phyloP scores from a whole-genome alignment of 2,113 vertebrate species.

The Myrmophylax atrothorax region DNA sequence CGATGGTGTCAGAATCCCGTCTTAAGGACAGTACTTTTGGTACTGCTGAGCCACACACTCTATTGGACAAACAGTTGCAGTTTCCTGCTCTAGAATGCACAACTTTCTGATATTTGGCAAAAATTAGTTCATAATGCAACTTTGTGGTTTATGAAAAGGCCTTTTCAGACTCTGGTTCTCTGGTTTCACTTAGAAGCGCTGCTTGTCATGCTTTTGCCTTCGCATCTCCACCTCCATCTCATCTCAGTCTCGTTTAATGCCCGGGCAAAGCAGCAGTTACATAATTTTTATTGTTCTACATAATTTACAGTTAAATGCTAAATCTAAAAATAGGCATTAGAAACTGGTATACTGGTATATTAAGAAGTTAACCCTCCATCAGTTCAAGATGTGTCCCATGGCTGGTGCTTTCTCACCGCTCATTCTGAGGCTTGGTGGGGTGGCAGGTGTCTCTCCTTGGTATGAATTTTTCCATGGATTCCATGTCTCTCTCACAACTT shows the following conservation, averaged over 20 bases:
- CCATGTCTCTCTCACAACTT: background rate
- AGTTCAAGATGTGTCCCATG: rapidly evolving
- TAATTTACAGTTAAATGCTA: background rate
- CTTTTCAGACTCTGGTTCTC: background rate
- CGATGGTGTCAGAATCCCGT: background rate
- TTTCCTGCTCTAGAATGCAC: background rate
- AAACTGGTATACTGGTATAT: background rate
- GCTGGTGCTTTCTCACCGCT: background rate
- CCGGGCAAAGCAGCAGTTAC: background rate
- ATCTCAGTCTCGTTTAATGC: background rate
- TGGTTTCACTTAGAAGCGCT: background rate
- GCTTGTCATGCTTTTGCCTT: background rate
- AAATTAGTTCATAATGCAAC: background rate
- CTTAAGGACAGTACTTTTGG: background rate
- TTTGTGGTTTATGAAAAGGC: background rate
- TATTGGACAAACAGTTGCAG: background rate
- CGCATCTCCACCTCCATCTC: background rate
- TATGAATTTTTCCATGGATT: background rate
- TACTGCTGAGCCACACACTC: background rate
- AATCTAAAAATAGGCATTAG: background rate
- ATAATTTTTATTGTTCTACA: background rate
- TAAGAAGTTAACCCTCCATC: background rate
- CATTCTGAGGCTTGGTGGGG: background rate
- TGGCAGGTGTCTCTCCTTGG: background rate
- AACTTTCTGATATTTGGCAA: background rate